Base-by-base conservation (phyloP, 2,113 vertebrate genomes). In the Syngnathus typhle region DNA sequence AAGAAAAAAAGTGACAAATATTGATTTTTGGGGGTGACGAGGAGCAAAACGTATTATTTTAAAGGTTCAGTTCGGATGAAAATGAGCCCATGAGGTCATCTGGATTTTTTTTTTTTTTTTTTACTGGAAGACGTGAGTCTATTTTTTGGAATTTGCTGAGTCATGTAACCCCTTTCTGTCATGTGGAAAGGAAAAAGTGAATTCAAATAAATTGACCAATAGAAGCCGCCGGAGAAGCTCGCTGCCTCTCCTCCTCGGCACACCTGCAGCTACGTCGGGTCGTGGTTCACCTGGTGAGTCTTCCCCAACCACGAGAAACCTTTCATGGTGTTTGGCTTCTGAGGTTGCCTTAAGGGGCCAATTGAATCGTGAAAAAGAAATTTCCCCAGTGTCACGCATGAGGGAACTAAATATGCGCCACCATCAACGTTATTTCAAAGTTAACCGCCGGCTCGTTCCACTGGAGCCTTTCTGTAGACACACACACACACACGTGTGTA, bases 381-480 rank as follows among this genome's bases (percentile, higher is more conserved):
- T 74, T 67, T 71, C 67, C 68, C 65, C 23, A 0, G 80, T 80
- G 77, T 82, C 72, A 85, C 79, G 76, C 68, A 75, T 43, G 70
- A 77, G 72, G 65, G 74, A 76, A 64, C 71, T 71, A 71, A 88
- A 83, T 80, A 71, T 82, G 84, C 80, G 84, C 88, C 83, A 78
- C 85, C 83, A 84, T 85, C 85, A 86, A 85, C 78, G 39, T 71
- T 72, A 81, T 90, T 91, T 92, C 91, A 91, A 92, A 92, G 90
- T 68, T 83, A 87, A 89, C 89, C 84, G 19, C 86, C 18, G 61
- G 68, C 72, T 74, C 75, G 76, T 82, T 82, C 74, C 67, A 71
- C 72, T 84, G 75, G 81, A 87, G 83, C 82, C 82, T 75, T 47
- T 72, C 69, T 75, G 43, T 67, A 56, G 65, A 60, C 67, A 67